Evolutionary conservation across 2,888 invertebrate genomes (phyloP).

Genomic region (Eilema sororculum): DNA sequence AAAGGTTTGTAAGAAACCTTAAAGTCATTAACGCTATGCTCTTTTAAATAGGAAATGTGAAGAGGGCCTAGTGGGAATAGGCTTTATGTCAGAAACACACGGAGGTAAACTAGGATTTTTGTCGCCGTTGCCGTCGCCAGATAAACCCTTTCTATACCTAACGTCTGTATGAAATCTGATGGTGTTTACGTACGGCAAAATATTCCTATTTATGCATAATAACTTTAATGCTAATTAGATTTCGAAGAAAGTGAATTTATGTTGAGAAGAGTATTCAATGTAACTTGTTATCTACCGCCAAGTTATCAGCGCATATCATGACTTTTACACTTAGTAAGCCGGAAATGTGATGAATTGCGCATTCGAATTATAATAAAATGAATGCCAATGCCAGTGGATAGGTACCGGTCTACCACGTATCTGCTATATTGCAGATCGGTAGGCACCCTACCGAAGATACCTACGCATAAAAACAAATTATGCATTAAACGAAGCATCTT

Average conservation of each 20-base stretch:
- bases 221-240: slow-evolving; percentile 2
- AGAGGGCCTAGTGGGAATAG: too few species aligned
- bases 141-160: neutral
- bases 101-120: neutral
- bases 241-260: slow-evolving; percentile 4
- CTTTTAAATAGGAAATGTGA: too few species aligned
- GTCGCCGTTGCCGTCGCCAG: neutral
- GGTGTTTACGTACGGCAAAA: neutral
- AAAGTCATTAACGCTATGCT: too few species aligned
- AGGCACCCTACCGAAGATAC: too few species aligned
- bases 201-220: neutral
- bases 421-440: neutral
- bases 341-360: slow-evolving; percentile 3
- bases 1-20: too few species aligned
- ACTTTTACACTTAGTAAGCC: slow-evolving; percentile 8
- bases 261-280: neutral
- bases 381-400: neutral
- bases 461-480: too few species aligned
- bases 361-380: neutral
- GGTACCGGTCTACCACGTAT: neutral
- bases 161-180: neutral
- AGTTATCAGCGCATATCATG: slow-evolving; percentile 3
- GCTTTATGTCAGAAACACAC: too few species aligned
- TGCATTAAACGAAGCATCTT: too few species aligned
- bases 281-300: neutral